A percentile compares a stretch with the other conserved stretches of the same genome.
Conservation (phyloP, 2,797 vertebrate genomes). For the Knipowitschia caucasica region DNA sequence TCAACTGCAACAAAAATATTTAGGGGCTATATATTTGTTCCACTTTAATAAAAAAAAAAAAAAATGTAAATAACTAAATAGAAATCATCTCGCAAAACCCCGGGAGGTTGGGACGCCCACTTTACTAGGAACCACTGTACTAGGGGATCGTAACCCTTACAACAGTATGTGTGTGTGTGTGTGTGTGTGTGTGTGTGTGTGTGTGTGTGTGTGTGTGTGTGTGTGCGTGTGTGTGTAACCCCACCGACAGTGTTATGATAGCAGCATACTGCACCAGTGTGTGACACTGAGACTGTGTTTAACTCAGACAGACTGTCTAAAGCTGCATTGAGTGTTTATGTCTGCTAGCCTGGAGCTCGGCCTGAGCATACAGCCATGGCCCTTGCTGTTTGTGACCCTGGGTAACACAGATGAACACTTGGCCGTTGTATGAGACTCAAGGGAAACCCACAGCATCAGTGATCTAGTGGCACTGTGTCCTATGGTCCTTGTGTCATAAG, state of each 20-base stretch:
- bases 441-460: conserved; percentile 56
- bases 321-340: conserved; percentile 3
- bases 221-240: background rate
- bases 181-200: no score
- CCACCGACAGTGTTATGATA: conserved; percentile 13
- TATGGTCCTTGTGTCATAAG: conserved; percentile 34
- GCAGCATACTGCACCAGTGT: background rate
- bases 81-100: no score
- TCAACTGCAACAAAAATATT: no score
- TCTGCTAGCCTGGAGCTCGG: conserved; percentile 35
- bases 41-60: no score
- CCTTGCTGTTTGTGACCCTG: conserved; percentile 56
- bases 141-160: no score
- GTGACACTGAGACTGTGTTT: background rate
- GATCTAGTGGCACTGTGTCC: conserved; percentile 27
- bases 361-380: conserved; percentile 52
- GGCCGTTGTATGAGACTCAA: conserved; percentile 43
- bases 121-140: no score
- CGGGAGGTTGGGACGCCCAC: no score
- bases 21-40: no score
- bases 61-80: no score
- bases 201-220: no score
- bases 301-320: background rate
- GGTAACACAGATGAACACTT: conserved; percentile 43
- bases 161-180: no score